Evolutionary conservation across 2,797 vertebrate genomes (phyloP), one percentile per base, ranked within the genome.

Genomic region (Sparus aurata): DNA sequence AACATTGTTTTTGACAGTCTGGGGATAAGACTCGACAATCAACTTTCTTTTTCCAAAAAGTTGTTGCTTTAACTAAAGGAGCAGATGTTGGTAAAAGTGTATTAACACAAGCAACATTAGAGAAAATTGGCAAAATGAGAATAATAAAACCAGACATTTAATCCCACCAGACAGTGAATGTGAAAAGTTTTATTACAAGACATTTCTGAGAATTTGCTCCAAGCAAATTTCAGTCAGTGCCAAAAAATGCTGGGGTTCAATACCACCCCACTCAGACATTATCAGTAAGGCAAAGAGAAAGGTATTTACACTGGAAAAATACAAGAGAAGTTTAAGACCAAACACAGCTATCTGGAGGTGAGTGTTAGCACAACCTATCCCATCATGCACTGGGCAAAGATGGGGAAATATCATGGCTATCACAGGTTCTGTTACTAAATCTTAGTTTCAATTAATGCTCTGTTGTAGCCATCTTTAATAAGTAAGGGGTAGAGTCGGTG

Each of bases 391-490:
- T 18, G 43, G 34, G 47, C n/a, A 16, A 16, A 61, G 70, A 12
- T 18, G 17, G 15, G 12, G 5, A 61, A 18, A 58, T 18, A 25
- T 30, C 53, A 47, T 0, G 15, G n/a, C 50, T 38, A 38, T 61
- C 50, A 23, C 3, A 30, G n/a, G 12, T 52, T 61, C 20, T 13
- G 22, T 61, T 53, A 55, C 64, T 80, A 53, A 77, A 65, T 54
- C 61, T 70, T 83, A 10, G 41, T 25, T 70, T 73, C 54, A 73
- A 70, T 69, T 30, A 75, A 77, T 57, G 60, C 22, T 69, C 18
- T 12, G 23, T 38, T 50, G 22, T 25, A 67, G 62, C 43, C 73
- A 59, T 65, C 27, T 77, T 61, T 71, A 88, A 74, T 79, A 78
- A 70, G 30, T 17, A 53, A 52, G 38, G 64, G 38, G 16, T 68